Base-by-base conservation (phyloP, 2,888 invertebrate genomes). In the Nemotelus nigrinus region DNA sequence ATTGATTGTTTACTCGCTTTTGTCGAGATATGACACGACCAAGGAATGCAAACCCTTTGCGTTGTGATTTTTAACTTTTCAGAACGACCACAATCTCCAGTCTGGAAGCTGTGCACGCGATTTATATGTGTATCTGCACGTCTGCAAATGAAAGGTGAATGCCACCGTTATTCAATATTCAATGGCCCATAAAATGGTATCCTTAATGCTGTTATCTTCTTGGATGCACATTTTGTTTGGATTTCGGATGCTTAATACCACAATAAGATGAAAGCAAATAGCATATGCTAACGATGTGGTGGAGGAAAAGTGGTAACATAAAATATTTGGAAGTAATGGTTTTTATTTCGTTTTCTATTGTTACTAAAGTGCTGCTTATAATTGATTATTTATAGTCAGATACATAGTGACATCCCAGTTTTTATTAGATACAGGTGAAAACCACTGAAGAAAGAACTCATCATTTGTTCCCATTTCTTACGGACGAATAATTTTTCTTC, bases 161-260 rank as follows among this genome's bases (percentile, higher is more conserved):
- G 63, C 10, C 3, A 39, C n/a, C 53, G n/a, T 70, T 77, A 78
- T 78, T 79, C 79, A 77, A 79, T 80, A 84, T 84, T 86, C 86
- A 87, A 87, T 87, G 85, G 86, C 83, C 86, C 85, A 86, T 87
- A 86, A 87, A 87, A 86, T 86, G 85, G 84, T 84, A 83, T 84
- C 81, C 80, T 81, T 83, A 84, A 84, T 84, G 82, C 84, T 83
- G 84, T 85, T 85, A 85, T 86, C 86, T 85, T 80, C 84, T 83
- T 83, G 82, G 82, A 83, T 85, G 85, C 85, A 84, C 85, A 85
- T 83, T 84, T 85, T 78, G 78, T 78, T 79, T 79, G 78, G 77
- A 79, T 78, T 78, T 76, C 8, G 50, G 7, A 5, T 58, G 50
- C 55, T 77, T 78, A 76, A 72, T 78, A 55, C 76, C 74, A 64